These are phyloP conservation scores for Gnathonemus echidnorhynchus DNA, from an alignment of 2,113 vertebrate genomes.

Conservation along the genomic window DNA sequence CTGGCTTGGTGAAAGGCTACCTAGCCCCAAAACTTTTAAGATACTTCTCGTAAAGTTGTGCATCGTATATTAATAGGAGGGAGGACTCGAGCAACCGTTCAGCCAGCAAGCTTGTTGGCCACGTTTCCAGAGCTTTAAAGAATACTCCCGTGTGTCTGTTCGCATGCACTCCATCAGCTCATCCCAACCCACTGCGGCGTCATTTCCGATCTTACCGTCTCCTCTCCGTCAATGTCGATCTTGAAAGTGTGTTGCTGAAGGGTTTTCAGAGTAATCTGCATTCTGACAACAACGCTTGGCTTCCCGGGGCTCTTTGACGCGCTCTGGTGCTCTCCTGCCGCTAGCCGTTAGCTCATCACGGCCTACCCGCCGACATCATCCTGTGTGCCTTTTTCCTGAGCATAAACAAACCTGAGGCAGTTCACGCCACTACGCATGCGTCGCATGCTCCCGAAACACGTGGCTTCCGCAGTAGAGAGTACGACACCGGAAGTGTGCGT, in stretches of 20 bases:
- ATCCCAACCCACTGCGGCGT: constrained; percentile 33
- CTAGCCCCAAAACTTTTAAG: neutral
- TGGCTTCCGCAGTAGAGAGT: neutral
- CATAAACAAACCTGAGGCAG: constrained; percentile 35
- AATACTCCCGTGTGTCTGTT: neutral
- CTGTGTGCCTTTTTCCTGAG: constrained; percentile 41
- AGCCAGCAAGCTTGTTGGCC: neutral
- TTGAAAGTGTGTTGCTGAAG: constrained; percentile 90
- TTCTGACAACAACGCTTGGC: constrained; percentile 44
- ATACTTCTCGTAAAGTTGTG: neutral
- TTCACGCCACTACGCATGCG: constrained; percentile 25
- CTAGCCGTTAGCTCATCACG: constrained; percentile 59
- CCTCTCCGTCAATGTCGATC: constrained; percentile 78
- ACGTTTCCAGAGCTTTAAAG: neutral
- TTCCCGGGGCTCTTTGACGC: neutral
- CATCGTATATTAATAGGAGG: neutral
- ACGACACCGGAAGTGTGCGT: neutral
- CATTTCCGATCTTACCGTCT: constrained; percentile 62
- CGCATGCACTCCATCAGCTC: constrained; percentile 33
- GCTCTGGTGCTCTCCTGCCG: constrained; percentile 26
- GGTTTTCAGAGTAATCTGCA: constrained; percentile 88
- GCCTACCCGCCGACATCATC: constrained; percentile 62
- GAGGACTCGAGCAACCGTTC: neutral
- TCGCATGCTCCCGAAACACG: constrained; percentile 8
- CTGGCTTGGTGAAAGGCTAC: neutral